These are phyloP conservation scores for Phrynosoma blainvillii DNA, from an alignment of 2,113 vertebrate genomes.

Conservation along the genomic window DNA sequence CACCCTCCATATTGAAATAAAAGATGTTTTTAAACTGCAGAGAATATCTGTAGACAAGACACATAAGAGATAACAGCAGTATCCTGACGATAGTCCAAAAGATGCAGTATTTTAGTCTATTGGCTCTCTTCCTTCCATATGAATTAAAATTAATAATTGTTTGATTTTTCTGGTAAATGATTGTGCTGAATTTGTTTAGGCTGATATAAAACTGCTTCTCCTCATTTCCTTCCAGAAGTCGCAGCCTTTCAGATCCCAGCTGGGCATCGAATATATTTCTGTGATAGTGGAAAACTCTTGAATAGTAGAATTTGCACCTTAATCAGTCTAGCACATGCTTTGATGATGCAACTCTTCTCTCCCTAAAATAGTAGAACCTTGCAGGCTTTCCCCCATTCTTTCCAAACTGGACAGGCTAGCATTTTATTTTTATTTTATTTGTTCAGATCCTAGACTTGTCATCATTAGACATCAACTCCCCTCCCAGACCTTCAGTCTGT, in stretches of 20 bases:
- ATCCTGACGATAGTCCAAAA: background rate
- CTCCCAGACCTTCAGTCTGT: background rate
- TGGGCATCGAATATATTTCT: background rate
- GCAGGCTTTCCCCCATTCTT: background rate
- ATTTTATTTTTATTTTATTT: background rate
- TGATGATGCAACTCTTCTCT: background rate
- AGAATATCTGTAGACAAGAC: background rate
- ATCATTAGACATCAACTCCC: background rate
- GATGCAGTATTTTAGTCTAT: background rate
- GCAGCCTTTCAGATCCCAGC: background rate
- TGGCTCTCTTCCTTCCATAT: background rate
- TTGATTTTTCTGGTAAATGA: background rate
- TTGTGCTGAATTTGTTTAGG: background rate
- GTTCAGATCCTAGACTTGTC: slow-evolving; percentile 2
- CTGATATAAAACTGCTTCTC: background rate
- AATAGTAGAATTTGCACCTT: background rate
- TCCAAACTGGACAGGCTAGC: too few relatives aligned
- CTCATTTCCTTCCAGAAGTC: background rate
- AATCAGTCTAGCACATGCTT: background rate
- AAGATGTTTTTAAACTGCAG: background rate
- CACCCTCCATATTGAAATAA: background rate
- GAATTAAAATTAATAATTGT: background rate
- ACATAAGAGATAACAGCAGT: background rate
- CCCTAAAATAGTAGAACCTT: background rate
- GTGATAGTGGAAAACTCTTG: background rate